Evolutionary conservation across 2,113 vertebrate genomes (phyloP), one percentile per base, ranked within the genome.

Genomic region (Hyperoodon ampullatus): DNA sequence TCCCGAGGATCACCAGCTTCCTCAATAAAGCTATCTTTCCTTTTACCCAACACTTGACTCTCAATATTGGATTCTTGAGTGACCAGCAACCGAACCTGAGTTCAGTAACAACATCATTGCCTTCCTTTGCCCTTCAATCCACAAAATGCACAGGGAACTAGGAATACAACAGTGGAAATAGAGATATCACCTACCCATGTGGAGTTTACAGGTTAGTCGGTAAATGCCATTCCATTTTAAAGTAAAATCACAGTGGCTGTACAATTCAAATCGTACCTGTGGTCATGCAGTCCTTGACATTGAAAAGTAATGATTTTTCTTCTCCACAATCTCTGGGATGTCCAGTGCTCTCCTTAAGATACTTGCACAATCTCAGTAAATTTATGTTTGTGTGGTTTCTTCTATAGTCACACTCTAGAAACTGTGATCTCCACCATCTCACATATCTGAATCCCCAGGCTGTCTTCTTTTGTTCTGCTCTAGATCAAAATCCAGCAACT

Each of bases 121-220:
- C 47, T 63, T 30, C 7, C 80, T 24, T 13, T 9, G 14, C 15
- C 53, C n/a, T 15, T 85, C 71, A 72, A 63, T 4, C 30, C 24
- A 39, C 18, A 18, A 33, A 44, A 78, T 0, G 10, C 8, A 14
- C 26, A n/a, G 18, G 33, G 10, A 91, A 21, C 18, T 8, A 6
- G 68, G 21, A 23, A 7, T 5, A 0, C 2, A 21, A 74, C n/a
- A 11, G 11, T 23, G 15, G 44, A n/a, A n/a, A 19, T 2, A 23
- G 1, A 26, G 55, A 5, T 1, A 1, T 6, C 13, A 13, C 42
- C 2, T 2, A 2, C 10, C 15, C 44, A 21, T 0, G 2, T 10
- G 13, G 39, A 23, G 1, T 16, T 2, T 39, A 5, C 19, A 5
- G 47, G 12, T 33, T 26, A 4, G 13, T 13, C 9, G 24, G 0